phyloP scores from a whole-genome alignment of 1,140 invertebrate species.

The Drosophila novamexicana region DNA sequence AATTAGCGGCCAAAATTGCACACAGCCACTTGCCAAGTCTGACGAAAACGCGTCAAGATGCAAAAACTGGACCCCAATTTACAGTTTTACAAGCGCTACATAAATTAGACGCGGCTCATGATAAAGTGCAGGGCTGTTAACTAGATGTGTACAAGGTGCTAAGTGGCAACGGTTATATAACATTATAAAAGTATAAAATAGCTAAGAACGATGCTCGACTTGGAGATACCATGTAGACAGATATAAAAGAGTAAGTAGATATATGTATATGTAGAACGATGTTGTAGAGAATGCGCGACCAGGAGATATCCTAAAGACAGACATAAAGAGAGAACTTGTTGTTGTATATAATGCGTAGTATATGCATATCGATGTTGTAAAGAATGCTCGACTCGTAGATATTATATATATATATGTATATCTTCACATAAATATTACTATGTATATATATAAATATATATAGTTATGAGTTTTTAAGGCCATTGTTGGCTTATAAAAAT shows the following conservation, averaged over 20 bases:
- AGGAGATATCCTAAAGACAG: no score
- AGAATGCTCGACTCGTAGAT: neutral
- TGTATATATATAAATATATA: no score
- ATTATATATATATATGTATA: neutral
- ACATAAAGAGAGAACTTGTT: no score
- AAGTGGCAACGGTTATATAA: slow-evolving; percentile 44
- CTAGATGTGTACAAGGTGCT: slow-evolving; percentile 54
- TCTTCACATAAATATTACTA: no score
- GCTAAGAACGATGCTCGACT: neutral
- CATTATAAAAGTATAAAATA: neutral
- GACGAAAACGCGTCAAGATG: slow-evolving; percentile 40
- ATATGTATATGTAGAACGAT: no score
- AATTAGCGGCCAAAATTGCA: slow-evolving; percentile 72
- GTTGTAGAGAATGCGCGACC: no score
- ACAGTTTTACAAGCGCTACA: slow-evolving; percentile 33
- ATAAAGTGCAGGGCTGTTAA: slow-evolving; percentile 49
- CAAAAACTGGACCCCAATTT: slow-evolving; percentile 22
- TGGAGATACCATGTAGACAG: neutral
- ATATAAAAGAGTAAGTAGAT: no score
- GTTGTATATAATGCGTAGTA: no score
- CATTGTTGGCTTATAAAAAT: no score
- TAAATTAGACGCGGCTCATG: slow-evolving; percentile 61
- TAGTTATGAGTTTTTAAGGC: no score
- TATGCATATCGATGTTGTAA: neutral
- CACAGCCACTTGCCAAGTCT: slow-evolving; percentile 31